Percentiles rank a stretch among this genome's conserved stretches.
phyloP scores from a whole-genome alignment of 1,140 invertebrate genomes.

The Macrocentrus cingulum region DNA sequence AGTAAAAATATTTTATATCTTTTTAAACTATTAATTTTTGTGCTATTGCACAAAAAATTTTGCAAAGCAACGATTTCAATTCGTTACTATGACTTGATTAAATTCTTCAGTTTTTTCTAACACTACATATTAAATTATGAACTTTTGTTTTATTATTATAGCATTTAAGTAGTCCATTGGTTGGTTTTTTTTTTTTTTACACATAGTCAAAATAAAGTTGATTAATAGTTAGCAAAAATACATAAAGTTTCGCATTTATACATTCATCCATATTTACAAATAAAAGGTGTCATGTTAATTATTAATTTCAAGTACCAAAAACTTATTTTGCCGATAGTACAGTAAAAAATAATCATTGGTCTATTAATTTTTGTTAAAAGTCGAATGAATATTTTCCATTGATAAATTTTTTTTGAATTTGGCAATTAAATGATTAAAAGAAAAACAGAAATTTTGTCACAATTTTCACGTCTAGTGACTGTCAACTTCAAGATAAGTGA shows the following conservation, averaged over 20 bases:
- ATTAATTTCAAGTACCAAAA: slow-evolving; percentile 13
- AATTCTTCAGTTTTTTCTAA: slow-evolving; percentile 2
- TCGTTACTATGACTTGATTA: slow-evolving; percentile 38
- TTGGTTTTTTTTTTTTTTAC: slow-evolving; percentile 38
- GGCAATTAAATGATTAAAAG: neutral
- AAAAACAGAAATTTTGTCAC: slow-evolving; percentile 26
- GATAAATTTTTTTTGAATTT: slow-evolving; percentile 12
- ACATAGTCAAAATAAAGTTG: slow-evolving; percentile 45
- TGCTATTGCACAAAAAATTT: slow-evolving; percentile 29
- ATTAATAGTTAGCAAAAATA: slow-evolving; percentile 47
- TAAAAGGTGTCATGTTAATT: slow-evolving; percentile 33
- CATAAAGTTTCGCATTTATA: slow-evolving; percentile 37
- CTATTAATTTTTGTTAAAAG: too few relatives aligned
- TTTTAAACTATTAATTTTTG: slow-evolving; percentile 37
- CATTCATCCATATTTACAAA: slow-evolving; percentile 32
- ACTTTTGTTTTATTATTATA: too few relatives aligned
- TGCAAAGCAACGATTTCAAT: neutral
- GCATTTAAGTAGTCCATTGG: slow-evolving; percentile 47
- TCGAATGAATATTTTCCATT: slow-evolving; percentile 22
- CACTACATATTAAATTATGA: slow-evolving; percentile 11
- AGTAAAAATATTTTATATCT: slow-evolving; percentile 58
- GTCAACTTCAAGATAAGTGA: neutral
- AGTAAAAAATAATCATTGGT: slow-evolving; percentile 56
- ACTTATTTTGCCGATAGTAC: slow-evolving; percentile 23
- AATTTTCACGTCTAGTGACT: neutral